These are phyloP conservation scores for Peromyscus eremicus DNA, from an alignment of 2,797 vertebrate genomes.

Conservation along the genomic window DNA sequence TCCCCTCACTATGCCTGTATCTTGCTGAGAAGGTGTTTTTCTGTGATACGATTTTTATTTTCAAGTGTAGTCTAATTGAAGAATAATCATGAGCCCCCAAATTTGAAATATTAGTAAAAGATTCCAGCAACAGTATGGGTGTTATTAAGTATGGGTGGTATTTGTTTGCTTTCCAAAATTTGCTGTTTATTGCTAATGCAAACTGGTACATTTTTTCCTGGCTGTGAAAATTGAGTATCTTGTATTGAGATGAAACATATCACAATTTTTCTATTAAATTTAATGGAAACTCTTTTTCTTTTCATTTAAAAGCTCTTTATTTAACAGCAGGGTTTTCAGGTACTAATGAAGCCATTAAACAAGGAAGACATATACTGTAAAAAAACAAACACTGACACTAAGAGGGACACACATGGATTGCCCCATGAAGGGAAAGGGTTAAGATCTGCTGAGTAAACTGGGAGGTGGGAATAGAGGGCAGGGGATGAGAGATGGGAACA, in stretches of 20 bases:
- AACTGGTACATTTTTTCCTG: conserved; percentile 62
- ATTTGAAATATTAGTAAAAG: conserved; percentile 41
- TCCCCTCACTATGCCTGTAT: background rate
- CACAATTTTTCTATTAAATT: conserved; percentile 75
- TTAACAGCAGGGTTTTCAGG: conserved; percentile 57
- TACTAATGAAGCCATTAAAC: conserved; percentile 67
- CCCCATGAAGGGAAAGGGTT: too few relatives aligned
- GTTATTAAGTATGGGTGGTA: background rate
- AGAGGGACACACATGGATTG: too few relatives aligned
- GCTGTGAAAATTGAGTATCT: conserved; percentile 71
- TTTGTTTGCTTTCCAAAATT: conserved; percentile 62
- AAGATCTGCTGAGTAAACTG: too few relatives aligned
- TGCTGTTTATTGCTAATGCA: conserved; percentile 59
- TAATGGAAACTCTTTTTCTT: conserved; percentile 46
- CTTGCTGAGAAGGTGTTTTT: conserved; percentile 9
- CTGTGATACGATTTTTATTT: conserved; percentile 50
- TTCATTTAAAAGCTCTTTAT: conserved; percentile 56
- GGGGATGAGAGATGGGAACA: too few relatives aligned
- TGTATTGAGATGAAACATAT: conserved; percentile 62
- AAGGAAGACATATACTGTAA: conserved; percentile 17
- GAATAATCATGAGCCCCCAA: background rate
- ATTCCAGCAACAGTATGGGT: conserved; percentile 1
- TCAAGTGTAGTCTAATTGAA: conserved; percentile 42
- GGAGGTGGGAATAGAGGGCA: too few relatives aligned
- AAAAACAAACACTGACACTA: conserved; percentile 14